Conservation (phyloP, 2,888 invertebrate species). For the Heliconius hortense region DNA sequence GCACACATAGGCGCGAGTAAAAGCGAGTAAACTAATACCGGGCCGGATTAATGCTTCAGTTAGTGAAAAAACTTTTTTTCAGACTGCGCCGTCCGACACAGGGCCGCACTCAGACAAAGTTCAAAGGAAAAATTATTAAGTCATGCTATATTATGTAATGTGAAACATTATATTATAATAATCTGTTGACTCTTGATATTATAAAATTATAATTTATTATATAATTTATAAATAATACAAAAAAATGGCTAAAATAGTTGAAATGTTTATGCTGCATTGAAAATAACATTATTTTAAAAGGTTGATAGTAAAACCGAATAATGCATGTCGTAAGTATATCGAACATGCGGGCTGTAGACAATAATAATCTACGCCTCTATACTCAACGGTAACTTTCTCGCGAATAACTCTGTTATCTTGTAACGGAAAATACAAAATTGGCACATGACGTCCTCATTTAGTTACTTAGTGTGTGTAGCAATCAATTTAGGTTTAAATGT, state of each 20-base stretch:
- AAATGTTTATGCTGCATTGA: neutral
- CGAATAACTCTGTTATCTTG: conserved; percentile 57
- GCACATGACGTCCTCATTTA: conserved; percentile 18
- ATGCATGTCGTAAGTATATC: conserved; percentile 48
- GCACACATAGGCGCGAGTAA: conserved; percentile 68
- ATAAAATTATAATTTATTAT: neutral
- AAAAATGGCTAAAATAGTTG: neutral
- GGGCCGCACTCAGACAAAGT: conserved; percentile 61
- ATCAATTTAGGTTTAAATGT: neutral
- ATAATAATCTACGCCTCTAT: conserved; percentile 51
- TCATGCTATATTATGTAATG: conserved; percentile 42
- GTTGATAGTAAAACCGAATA: conserved; percentile 41
- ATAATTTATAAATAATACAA: neutral
- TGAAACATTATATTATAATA: conserved; percentile 42
- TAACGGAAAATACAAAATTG: conserved; percentile 47
- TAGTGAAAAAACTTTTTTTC: conserved; percentile 83
- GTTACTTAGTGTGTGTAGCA: neutral
- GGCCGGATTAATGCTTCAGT: conserved; percentile 82
- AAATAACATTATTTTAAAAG: conserved; percentile 10
- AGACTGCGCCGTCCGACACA: conserved; percentile 78
- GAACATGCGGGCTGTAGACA: conserved; percentile 60
- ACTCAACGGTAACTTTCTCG: conserved; percentile 63
- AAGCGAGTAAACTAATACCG: conserved; percentile 82
- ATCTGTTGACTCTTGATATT: conserved; percentile 25
- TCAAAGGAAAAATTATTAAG: conserved; percentile 45